phyloP scores from a whole-genome alignment of 2,797 vertebrate genomes.

The Enteromius fasciolatus region DNA sequence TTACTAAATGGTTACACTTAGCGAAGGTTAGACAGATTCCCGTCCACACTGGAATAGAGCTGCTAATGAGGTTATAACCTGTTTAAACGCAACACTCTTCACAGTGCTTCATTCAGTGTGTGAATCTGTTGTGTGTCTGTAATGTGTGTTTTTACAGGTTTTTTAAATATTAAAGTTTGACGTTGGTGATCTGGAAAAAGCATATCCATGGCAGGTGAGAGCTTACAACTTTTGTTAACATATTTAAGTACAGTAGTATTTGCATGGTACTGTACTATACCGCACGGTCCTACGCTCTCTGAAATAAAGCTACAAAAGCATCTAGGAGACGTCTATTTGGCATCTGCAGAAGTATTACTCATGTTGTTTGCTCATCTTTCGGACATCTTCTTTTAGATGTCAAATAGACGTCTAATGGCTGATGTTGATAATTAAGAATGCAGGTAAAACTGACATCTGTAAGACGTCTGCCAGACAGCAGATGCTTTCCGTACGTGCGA shows the following conservation, averaged over 20 bases:
- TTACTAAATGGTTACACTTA: background rate
- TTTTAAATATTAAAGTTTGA: constrained; percentile 42
- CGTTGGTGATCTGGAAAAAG: constrained; percentile 37
- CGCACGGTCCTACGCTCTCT: background rate
- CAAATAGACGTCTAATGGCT: too few species aligned
- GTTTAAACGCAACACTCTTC: background rate
- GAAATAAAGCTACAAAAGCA: too few species aligned
- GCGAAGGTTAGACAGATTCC: background rate
- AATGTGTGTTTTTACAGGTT: constrained; percentile 45
- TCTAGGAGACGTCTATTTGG: too few species aligned
- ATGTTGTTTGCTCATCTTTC: too few species aligned
- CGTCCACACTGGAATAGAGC: too few species aligned
- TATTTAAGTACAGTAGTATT: background rate
- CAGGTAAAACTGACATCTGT: too few species aligned
- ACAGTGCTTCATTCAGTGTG: background rate
- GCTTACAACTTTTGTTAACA: background rate
- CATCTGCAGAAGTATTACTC: too few species aligned
- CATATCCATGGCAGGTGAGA: constrained; percentile 77
- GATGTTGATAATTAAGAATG: too few species aligned
- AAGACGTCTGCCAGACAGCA: too few species aligned
- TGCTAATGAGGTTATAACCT: background rate
- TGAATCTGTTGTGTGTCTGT: background rate
- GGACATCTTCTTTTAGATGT: too few species aligned
- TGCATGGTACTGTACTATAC: background rate
- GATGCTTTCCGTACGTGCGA: too few species aligned